Base-by-base conservation (phyloP, 2,797 vertebrate genomes). In the Peromyscus aztecus region DNA sequence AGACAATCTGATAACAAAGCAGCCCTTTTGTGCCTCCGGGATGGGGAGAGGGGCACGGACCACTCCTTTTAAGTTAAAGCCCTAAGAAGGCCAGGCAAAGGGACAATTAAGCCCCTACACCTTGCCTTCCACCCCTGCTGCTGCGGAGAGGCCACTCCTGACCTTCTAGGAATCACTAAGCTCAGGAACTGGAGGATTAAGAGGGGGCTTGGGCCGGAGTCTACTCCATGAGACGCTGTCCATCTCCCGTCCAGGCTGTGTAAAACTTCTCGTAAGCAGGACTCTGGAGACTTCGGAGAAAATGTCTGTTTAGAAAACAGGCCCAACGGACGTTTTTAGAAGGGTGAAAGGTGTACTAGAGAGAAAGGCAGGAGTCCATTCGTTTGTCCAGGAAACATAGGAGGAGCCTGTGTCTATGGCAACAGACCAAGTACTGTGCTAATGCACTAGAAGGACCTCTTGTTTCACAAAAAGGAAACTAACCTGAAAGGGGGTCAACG, bases 301-400 rank as follows among this genome's bases (percentile, higher is more conserved):
- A 49, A 85, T 75, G 59, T 76, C 27, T 17, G 0, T 80, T 94
- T 83, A 91, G 31, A 83, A 43, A 59, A 90, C n/a, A 67, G 9
- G 10, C n/a, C 76, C 59, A 87, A 81, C 91, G 13, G 16, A 91
- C 49, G 17, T 52, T 95, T 95, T 89, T 55, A 90, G 76, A 86
- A 11, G 12, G 59, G 11, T 49, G 27, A 3, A 34, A 27, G 14
- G 11, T 3, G 49, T 46, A 37, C 52, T 61, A 67, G 40, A 34
- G 31, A n/a, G 0, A 73, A 8, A 76, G 49, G 17, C 67, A 93
- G 4, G 55, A 59, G 9, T 77, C 40, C 17, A 37, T 86, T 49
- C 31, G 34, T 89, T 75, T 93, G 85, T 37, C n/a, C 29, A 46
- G 23, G 21, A 76, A 83, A 85, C 86, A 43, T 1, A 46, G n/a